phyloP scores from a whole-genome alignment of 2,797 vertebrate species.

The Calcarius lapponicus region DNA sequence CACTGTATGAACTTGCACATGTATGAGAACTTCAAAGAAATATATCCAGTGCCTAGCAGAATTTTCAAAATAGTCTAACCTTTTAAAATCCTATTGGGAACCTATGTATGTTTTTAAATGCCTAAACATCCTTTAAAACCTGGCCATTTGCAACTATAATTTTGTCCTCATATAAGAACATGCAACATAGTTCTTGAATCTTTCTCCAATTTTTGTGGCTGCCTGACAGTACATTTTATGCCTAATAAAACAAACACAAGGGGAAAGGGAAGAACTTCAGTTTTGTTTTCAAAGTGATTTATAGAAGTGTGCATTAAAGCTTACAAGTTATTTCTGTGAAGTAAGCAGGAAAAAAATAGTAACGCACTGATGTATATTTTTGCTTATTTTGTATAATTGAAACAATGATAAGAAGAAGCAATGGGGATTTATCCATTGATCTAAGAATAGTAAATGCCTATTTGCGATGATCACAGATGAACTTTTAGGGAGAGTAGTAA shows the following conservation, averaged over 20 bases:
- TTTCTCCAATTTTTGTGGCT: not conserved
- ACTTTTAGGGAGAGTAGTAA: not conserved
- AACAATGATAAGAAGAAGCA: not conserved
- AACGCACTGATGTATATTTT: not conserved
- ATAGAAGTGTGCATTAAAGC: not conserved
- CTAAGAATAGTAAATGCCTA: not conserved
- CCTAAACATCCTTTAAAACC: not conserved
- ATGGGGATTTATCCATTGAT: not conserved
- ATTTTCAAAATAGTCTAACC: slow-evolving; percentile 32
- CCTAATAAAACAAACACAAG: not conserved
- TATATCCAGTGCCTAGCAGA: not conserved
- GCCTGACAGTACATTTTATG: not conserved
- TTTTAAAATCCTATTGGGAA: slow-evolving; percentile 11
- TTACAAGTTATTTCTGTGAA: not conserved
- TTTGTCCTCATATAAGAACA: not conserved
- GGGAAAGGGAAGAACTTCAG: not conserved
- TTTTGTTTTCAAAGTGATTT: not conserved
- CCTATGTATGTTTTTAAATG: slow-evolving; percentile 12
- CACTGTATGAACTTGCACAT: not conserved
- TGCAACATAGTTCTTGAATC: not conserved
- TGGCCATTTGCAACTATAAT: not conserved
- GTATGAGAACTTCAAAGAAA: slow-evolving; percentile 45
- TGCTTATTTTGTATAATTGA: not conserved
- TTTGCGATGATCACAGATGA: not conserved
- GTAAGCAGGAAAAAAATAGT: not conserved